Percentiles rank a stretch among this genome's conserved stretches.
These are phyloP conservation scores for Toxotes chatareus DNA, from an alignment of 2,113 vertebrate genomes.

Conservation along the genomic window DNA sequence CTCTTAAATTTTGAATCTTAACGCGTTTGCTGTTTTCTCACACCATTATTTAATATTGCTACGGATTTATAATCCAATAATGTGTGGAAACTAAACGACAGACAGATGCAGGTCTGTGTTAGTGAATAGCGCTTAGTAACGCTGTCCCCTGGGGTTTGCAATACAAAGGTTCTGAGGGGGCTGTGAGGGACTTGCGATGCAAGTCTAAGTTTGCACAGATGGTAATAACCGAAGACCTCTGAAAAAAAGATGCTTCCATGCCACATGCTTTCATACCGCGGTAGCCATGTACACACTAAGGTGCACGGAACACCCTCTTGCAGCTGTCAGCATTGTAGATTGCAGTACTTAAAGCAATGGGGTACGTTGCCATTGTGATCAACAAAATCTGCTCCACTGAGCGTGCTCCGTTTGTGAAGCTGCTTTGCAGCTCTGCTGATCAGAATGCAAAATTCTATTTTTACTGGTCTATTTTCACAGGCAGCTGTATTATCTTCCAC, in stretches of 20 bases:
- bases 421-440: neutral
- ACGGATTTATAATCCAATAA: neutral
- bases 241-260: neutral
- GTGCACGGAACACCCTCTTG: slow-evolving; percentile 1
- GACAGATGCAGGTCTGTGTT: neutral
- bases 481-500: neutral
- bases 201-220: slow-evolving; percentile 3
- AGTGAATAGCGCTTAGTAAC: neutral
- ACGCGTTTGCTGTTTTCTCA: neutral
- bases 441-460: slow-evolving; percentile 18
- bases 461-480: slow-evolving; percentile 15
- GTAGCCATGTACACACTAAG: slow-evolving; percentile 16
- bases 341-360: slow-evolving; percentile 22
- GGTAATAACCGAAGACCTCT: neutral
- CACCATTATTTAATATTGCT: neutral
- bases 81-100: neutral
- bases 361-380: slow-evolving; percentile 32
- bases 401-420: slow-evolving; percentile 8
- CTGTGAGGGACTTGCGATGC: neutral
- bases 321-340: slow-evolving; percentile 44
- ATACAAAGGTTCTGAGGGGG: neutral
- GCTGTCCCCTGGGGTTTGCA: neutral
- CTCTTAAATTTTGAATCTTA: too few relatives aligned
- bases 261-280: slow-evolving; percentile 15
- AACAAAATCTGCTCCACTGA: slow-evolving; percentile 35